Percentiles rank a stretch among this genome's conserved stretches.
These are phyloP conservation scores for Aporophyla lueneburgensis DNA, from an alignment of 2,888 invertebrate species.

Conservation along the genomic window DNA sequence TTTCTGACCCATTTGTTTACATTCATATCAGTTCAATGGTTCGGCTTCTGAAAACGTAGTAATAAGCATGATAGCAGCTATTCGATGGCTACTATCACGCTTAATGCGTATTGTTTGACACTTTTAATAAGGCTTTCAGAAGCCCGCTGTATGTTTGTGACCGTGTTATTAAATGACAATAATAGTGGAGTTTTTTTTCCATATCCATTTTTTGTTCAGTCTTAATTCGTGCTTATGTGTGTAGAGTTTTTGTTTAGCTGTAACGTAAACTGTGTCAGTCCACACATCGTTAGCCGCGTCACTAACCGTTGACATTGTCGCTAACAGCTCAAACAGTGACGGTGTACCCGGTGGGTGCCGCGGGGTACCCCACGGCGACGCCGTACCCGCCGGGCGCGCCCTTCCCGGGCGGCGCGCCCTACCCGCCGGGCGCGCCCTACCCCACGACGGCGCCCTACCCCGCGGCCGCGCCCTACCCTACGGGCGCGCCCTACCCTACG, in stretches of 20 bases:
- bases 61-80: neutral
- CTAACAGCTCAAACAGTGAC: slow-evolving; percentile 61
- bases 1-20: neutral
- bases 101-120: neutral
- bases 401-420: slow-evolving; percentile 42
- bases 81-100: too few species aligned
- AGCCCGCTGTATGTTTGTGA: neutral
- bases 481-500: slow-evolving; percentile 50
- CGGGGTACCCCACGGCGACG: slow-evolving; percentile 56
- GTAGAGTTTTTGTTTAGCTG: neutral
- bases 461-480: slow-evolving; percentile 50
- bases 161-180: neutral
- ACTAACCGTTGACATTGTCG: neutral
- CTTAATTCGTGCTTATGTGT: neutral
- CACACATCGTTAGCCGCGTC: too few species aligned
- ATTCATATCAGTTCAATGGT: neutral
- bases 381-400: slow-evolving; percentile 68
- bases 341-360: slow-evolving; percentile 51
- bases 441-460: slow-evolving; percentile 50
- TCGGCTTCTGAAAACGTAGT: neutral
- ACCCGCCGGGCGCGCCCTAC: neutral
- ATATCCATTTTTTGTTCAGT: neutral
- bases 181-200: neutral
- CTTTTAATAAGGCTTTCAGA: neutral
- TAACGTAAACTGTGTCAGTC: neutral